Conservation (phyloP, 2,797 vertebrate genomes). For the Gastrophryne carolinensis region DNA sequence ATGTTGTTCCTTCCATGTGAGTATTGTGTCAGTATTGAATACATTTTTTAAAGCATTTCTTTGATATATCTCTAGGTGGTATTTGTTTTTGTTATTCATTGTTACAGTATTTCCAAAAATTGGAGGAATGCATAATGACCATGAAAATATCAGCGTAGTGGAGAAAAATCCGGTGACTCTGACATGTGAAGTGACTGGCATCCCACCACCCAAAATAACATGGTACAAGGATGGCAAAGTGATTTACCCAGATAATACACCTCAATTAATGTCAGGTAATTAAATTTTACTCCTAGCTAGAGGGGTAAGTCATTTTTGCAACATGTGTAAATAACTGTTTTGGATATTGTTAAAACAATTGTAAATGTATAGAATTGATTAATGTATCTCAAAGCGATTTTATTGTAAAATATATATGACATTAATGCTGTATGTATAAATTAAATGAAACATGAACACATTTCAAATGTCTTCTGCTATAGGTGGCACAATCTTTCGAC, state of each 20-base stretch:
- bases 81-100: background rate
- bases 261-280: constrained; percentile 86
- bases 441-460: background rate
- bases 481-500: constrained; percentile 85
- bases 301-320: too few relatives aligned
- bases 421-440: too few relatives aligned
- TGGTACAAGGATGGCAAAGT: constrained; percentile 88
- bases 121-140: constrained; percentile 66
- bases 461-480: background rate
- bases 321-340: too few relatives aligned
- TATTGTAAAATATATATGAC: background rate
- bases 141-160: constrained; percentile 87
- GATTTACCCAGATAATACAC: constrained; percentile 70
- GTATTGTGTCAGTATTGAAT: too few relatives aligned
- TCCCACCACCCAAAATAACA: constrained; percentile 85
- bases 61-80: too few relatives aligned
- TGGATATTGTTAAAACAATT: too few relatives aligned
- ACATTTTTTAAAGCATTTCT: too few relatives aligned
- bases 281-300: background rate
- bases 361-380: too few relatives aligned
- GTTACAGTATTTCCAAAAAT: constrained; percentile 84
- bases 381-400: too few relatives aligned
- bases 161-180: constrained; percentile 88
- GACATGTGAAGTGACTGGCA: constrained; percentile 87
- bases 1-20: too few relatives aligned